A percentile compares a stretch with the other conserved stretches of the same genome.
These are phyloP conservation scores for Engystomops pustulosus DNA, from an alignment of 2,113 vertebrate genomes.

Conservation along the genomic window DNA sequence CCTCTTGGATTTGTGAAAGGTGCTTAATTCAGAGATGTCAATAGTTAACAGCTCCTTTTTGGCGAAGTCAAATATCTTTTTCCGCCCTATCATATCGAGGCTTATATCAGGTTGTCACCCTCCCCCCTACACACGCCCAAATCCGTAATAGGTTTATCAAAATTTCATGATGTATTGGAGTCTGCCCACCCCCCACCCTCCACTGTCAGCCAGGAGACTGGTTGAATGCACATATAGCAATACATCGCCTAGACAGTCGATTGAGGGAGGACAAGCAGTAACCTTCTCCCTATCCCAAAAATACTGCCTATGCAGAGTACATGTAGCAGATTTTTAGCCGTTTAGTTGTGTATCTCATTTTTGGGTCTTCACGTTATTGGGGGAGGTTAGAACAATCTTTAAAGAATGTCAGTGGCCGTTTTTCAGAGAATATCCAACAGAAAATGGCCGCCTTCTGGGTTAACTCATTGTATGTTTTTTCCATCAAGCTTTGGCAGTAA, in stretches of 20 bases:
- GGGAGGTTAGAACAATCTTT: neutral
- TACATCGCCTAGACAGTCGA: constrained; percentile 7
- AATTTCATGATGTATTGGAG: neutral
- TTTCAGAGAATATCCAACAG: too few species aligned
- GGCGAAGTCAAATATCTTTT: neutral
- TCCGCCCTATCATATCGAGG: neutral
- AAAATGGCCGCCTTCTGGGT: neutral
- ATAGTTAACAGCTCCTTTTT: neutral
- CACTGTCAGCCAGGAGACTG: neutral
- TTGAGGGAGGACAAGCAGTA: neutral
- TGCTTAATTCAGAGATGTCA: neutral
- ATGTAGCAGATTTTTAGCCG: constrained; percentile 49
- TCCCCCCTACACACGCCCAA: too few species aligned
- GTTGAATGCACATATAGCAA: constrained; percentile 19
- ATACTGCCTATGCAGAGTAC: constrained; percentile 49
- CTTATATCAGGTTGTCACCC: neutral
- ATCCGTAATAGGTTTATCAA: neutral
- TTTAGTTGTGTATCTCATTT: constrained; percentile 28
- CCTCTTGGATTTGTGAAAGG: neutral
- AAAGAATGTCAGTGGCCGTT: neutral
- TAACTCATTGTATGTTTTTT: neutral
- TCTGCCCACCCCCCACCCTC: neutral
- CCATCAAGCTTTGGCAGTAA: neutral
- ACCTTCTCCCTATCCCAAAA: constrained; percentile 4
- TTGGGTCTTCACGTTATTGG: neutral